phyloP scores from a whole-genome alignment of 1,140 invertebrate species.

The Drosophila asahinai region DNA sequence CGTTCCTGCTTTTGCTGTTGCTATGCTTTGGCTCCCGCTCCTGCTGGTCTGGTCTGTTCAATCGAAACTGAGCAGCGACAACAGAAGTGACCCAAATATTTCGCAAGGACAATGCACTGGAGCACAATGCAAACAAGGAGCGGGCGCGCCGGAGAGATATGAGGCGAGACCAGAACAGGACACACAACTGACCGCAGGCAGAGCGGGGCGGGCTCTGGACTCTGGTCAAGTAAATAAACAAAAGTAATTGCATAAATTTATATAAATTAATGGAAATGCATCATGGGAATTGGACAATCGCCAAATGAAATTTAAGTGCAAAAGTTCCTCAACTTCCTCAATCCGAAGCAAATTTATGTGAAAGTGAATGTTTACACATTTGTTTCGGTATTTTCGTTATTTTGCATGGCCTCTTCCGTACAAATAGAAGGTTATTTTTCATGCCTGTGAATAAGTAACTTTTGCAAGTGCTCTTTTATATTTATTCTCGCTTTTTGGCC shows the following conservation, averaged over 20 bases:
- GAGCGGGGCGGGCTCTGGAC: constrained; percentile 1
- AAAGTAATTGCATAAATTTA: constrained; percentile 83
- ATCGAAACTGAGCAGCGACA: constrained; percentile 71
- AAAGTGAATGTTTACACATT: constrained; percentile 23
- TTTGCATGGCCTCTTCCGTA: background rate
- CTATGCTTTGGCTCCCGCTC: background rate
- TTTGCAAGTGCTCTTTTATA: constrained; percentile 10
- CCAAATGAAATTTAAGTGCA: constrained; percentile 72
- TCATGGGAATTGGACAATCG: constrained; percentile 63
- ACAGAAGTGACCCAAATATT: constrained; percentile 82
- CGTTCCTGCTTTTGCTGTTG: constrained; percentile 5
- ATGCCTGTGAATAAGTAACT: constrained; percentile 17
- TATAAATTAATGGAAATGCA: constrained; percentile 82
- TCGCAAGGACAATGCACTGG: constrained; percentile 80
- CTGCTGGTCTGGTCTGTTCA: constrained; percentile 8
- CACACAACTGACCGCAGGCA: constrained; percentile 32
- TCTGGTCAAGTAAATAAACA: constrained; percentile 79
- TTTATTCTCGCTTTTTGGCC: background rate
- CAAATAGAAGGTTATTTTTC: constrained; percentile 7
- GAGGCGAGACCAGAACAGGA: constrained; percentile 28
- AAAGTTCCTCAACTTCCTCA: constrained; percentile 50
- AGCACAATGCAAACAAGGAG: constrained; percentile 66
- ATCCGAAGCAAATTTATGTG: background rate
- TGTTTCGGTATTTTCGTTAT: constrained; percentile 1
- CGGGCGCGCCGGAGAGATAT: constrained; percentile 12